A percentile compares a stretch with the other conserved stretches of the same genome.
phyloP scores from a whole-genome alignment of 2,113 vertebrate genomes.

The Labeo catla region DNA sequence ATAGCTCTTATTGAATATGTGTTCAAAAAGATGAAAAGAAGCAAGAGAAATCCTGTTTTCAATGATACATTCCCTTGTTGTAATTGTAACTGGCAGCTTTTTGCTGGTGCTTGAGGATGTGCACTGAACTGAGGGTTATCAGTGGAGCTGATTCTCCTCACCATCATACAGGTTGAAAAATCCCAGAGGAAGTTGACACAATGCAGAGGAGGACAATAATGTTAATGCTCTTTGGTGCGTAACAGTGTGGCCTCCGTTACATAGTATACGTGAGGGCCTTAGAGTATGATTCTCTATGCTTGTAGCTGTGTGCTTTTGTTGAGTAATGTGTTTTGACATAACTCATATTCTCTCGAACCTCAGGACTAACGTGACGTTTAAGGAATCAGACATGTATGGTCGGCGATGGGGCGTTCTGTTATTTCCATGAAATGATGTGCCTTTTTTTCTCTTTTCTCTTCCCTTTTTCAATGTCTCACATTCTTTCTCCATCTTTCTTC shows the following conservation, averaged over 20 bases:
- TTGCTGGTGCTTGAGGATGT: too few species aligned
- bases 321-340: slow-evolving; percentile 35
- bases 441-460: not conserved
- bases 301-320: not conserved
- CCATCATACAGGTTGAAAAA: slow-evolving; percentile 13
- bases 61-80: not conserved
- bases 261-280: not conserved
- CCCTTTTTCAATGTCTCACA: not conserved
- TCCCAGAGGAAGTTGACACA: slow-evolving; percentile 10
- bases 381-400: slow-evolving; percentile 23
- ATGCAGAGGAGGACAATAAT: not conserved
- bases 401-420: not conserved
- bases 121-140: not conserved
- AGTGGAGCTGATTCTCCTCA: not conserved
- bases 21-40: not conserved
- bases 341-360: slow-evolving; percentile 40
- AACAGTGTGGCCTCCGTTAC: not conserved
- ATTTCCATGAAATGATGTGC: slow-evolving; percentile 1
- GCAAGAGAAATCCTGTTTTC: not conserved
- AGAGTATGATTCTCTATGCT: not conserved
- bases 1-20: not conserved
- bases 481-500: slow-evolving; percentile 54
- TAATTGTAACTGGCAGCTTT: not conserved
- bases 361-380: slow-evolving; percentile 27
- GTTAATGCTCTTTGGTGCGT: not conserved